Conservation (phyloP, 2,888 invertebrate genomes). For the Leptinotarsa juncta region DNA sequence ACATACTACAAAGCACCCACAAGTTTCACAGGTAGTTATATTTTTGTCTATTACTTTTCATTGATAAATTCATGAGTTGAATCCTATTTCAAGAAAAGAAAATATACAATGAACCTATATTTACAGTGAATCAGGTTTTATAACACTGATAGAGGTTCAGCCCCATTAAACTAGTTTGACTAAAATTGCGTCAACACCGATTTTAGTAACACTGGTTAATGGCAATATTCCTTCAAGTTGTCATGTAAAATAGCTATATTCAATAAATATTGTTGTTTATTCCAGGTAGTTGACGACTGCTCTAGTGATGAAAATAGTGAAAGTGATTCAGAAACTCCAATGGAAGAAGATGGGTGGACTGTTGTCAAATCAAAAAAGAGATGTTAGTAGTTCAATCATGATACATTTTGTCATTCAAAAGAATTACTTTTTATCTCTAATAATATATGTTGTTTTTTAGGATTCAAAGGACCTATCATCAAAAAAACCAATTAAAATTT, state of each 20-base stretch:
- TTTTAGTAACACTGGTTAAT: too few species aligned
- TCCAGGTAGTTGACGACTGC: slow-evolving; percentile 33
- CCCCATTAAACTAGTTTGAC: too few species aligned
- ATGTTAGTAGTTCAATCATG: slow-evolving; percentile 32
- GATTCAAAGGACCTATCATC: too few species aligned
- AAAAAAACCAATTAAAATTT: neutral
- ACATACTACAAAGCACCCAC: slow-evolving; percentile 33
- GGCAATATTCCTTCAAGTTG: too few species aligned
- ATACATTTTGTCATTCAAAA: neutral
- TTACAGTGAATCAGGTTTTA: too few species aligned
- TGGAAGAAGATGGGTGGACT: slow-evolving; percentile 76
- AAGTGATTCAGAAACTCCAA: slow-evolving; percentile 42
- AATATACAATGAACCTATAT: too few species aligned
- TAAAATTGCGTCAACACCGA: too few species aligned
- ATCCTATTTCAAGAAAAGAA: too few species aligned
- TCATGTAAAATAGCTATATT: neutral
- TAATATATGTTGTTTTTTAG: too few species aligned
- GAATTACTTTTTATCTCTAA: too few species aligned
- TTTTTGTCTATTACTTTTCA: neutral
- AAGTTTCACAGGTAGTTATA: slow-evolving; percentile 37
- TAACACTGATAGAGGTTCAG: too few species aligned
- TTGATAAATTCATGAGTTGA: neutral
- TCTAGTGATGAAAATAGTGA: slow-evolving; percentile 40
- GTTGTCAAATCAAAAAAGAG: slow-evolving; percentile 68
- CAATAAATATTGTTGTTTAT: neutral